Conservation (phyloP, 1,140 invertebrate species). For the Amyelois transitella region DNA sequence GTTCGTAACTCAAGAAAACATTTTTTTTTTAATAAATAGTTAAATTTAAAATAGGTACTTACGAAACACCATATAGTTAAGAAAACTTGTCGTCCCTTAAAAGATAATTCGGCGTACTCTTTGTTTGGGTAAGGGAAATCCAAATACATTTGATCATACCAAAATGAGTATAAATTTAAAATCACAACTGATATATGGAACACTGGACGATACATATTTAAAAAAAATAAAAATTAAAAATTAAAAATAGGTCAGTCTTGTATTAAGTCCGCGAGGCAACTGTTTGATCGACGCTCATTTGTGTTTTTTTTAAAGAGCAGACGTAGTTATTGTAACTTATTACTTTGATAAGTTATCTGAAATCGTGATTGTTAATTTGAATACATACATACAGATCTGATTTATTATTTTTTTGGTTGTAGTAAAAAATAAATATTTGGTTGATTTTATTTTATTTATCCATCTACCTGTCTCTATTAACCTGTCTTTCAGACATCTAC, state of each 20-base stretch:
- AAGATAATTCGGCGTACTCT: slow-evolving; percentile 23
- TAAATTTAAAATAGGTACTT: slow-evolving; percentile 23
- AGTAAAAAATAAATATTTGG: too few relatives aligned
- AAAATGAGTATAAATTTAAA: slow-evolving; percentile 15
- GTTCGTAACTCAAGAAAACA: not conserved
- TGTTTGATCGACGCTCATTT: not conserved
- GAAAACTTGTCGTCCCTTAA: slow-evolving; percentile 34
- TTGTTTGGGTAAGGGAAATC: slow-evolving; percentile 36
- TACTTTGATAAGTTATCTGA: not conserved
- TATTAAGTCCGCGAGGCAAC: not conserved
- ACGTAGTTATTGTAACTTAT: not conserved
- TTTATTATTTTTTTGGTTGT: too few relatives aligned
- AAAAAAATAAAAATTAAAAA: not conserved
- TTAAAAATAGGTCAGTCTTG: not conserved
- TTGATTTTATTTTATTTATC: too few relatives aligned
- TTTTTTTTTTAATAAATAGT: not conserved
- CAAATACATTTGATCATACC: slow-evolving; percentile 52
- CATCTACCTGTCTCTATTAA: too few relatives aligned
- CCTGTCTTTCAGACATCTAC: too few relatives aligned
- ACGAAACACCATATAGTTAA: slow-evolving; percentile 58
- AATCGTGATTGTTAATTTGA: too few relatives aligned
- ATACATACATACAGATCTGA: too few relatives aligned
- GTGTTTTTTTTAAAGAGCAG: not conserved
- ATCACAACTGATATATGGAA: slow-evolving; percentile 3
- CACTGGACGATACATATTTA: slow-evolving; percentile 1